Conservation (phyloP, 2,797 vertebrate species). For the Phataginus tricuspis region DNA sequence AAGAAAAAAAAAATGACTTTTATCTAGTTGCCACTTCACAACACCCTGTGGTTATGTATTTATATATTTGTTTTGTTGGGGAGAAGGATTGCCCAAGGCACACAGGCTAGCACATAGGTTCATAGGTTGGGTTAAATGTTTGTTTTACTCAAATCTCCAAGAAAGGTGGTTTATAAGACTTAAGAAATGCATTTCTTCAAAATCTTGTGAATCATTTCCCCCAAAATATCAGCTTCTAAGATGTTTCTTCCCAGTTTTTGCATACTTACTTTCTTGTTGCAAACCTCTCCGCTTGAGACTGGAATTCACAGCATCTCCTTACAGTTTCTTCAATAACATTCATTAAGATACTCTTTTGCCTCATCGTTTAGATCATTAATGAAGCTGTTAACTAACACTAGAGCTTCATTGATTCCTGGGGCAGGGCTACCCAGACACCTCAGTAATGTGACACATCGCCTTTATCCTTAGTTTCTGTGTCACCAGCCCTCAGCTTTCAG, state of each 20-base stretch:
- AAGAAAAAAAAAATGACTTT: not conserved
- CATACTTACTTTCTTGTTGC: constrained; percentile 16
- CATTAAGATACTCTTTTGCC: constrained; percentile 57
- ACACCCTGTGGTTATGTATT: constrained; percentile 26
- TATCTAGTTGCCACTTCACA: not conserved
- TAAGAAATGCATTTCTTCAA: constrained; percentile 5
- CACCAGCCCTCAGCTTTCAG: constrained; percentile 30
- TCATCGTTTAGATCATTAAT: constrained; percentile 58
- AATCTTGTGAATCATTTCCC: not conserved
- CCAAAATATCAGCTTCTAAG: not conserved
- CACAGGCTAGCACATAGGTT: constrained; percentile 19
- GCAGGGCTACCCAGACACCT: constrained; percentile 10
- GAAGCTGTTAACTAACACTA: constrained; percentile 70
- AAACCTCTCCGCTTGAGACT: not conserved
- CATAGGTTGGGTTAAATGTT: constrained; percentile 23
- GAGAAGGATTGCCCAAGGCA: not conserved
- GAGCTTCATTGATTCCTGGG: constrained; percentile 48
- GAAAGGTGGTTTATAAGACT: constrained; percentile 20
- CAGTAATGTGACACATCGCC: not conserved
- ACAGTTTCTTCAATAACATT: constrained; percentile 54
- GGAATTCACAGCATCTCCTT: not conserved
- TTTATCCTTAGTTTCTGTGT: constrained; percentile 33
- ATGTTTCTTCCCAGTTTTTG: not conserved
- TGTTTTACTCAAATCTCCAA: constrained; percentile 49
- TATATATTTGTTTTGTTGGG: not conserved